Evolutionary conservation across 2,113 vertebrate genomes (phyloP).

Genomic region (Takifugu flavidus): DNA sequence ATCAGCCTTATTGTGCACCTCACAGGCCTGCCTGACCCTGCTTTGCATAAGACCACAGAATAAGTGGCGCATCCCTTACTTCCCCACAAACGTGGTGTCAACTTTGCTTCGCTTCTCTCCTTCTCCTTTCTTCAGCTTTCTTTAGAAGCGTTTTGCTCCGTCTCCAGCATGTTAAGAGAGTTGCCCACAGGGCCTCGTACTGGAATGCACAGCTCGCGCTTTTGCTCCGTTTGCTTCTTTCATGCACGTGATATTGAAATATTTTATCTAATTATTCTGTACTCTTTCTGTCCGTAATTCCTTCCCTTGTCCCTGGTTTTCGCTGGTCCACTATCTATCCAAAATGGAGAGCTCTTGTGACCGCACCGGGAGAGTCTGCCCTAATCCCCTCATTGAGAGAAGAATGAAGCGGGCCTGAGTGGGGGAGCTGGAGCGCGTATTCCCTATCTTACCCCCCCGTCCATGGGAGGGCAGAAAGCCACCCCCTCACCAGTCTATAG

Average conservation of each 20-base stretch:
- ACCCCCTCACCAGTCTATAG: constrained; percentile 50
- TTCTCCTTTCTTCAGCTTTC: constrained; percentile 55
- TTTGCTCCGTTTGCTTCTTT: background rate
- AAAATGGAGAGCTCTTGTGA: constrained; percentile 64
- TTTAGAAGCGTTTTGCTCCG: constrained; percentile 52
- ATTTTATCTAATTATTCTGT: background rate
- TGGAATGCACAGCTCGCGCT: constrained; percentile 26
- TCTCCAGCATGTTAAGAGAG: constrained; percentile 42
- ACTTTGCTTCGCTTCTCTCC: constrained; percentile 67
- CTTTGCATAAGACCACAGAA: constrained; percentile 79
- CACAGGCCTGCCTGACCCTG: constrained; percentile 75
- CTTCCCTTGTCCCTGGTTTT: constrained; percentile 46
- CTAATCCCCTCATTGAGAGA: constrained; percentile 81
- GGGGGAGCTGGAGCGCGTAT: constrained; percentile 55
- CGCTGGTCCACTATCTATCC: constrained; percentile 50
- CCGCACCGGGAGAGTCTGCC: constrained; percentile 61
- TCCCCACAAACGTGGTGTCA: constrained; percentile 67
- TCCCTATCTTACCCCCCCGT: constrained; percentile 52
- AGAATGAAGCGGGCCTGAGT: constrained; percentile 69
- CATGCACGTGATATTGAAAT: background rate
- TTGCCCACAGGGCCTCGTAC: constrained; percentile 18
- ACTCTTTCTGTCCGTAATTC: constrained; percentile 10
- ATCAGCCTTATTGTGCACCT: constrained; percentile 83
- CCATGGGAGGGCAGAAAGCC: constrained; percentile 71
- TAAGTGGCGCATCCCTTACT: constrained; percentile 72